phyloP scores from a whole-genome alignment of 2,888 invertebrate species.

The Eupithecia dodoneata region DNA sequence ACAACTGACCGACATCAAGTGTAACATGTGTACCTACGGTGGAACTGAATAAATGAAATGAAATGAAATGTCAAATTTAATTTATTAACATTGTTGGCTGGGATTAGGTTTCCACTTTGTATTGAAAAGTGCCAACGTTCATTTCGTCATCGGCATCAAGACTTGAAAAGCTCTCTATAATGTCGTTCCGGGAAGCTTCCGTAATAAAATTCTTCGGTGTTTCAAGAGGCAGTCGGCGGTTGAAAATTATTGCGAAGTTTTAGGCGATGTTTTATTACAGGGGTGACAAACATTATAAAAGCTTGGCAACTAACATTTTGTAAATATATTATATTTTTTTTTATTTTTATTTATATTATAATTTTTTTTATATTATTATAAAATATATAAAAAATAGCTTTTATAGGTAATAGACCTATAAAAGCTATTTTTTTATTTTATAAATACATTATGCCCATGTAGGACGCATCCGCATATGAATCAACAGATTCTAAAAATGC shows the following conservation, averaged over 20 bases:
- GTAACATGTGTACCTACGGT: no score
- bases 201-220: slow-evolving; percentile 58
- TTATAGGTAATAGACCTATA: no score
- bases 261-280: slow-evolving; percentile 47
- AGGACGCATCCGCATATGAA: neutral
- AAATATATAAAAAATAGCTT: no score
- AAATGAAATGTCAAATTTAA: slow-evolving; percentile 27
- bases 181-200: slow-evolving; percentile 52
- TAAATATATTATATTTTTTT: no score
- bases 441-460: neutral
- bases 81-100: slow-evolving; percentile 36
- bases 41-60: no score
- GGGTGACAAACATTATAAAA: neutral
- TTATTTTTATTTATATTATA: no score
- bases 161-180: slow-evolving; percentile 53
- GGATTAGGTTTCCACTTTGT: slow-evolving; percentile 42
- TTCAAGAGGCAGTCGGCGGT: slow-evolving; percentile 49
- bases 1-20: no score
- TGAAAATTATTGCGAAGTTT: slow-evolving; percentile 55
- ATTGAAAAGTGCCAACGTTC: slow-evolving; percentile 51
- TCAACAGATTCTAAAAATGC: neutral
- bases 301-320: neutral
- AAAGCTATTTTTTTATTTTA: neutral
- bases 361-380: no score
- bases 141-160: slow-evolving; percentile 51